Base-by-base conservation (phyloP, 1,140 invertebrate species). In the Aphaenogaster ashmeadi region DNA sequence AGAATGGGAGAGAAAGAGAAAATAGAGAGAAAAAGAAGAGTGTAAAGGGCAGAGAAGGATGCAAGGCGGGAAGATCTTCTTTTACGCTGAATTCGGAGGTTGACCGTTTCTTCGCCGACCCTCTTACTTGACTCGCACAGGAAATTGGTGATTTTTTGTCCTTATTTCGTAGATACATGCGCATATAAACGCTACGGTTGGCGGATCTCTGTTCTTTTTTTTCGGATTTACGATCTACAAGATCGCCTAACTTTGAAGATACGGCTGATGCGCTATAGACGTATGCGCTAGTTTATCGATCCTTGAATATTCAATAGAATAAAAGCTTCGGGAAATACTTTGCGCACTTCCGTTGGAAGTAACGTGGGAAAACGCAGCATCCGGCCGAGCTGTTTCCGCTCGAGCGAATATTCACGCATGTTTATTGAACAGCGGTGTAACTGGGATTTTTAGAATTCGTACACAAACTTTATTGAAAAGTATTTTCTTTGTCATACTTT, bases 11-110 rank as follows among this genome's bases (percentile, higher is more conserved):
- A 41, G 13, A 69, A 27, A n/a, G 7, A 33, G 62, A 78, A 64
- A 44, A 44, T 44, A 11, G 13, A 9, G 38, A 47, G 52, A 27
- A 27, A 18, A 5, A 11, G 5, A 67, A 36, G 5, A 1, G 38
- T 36, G 27, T 21, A 41, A 66, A 5, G 6, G 50, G 11, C 1
- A 4, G 15, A 27, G 2, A 5, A 41, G 9, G 75, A 47, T 47
- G 36, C 50, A 56, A 78, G 36, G n/a, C 9, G 33, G 21, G 15
- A 36, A 44, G 21, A 74, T 74, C 52, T 67, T 88, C 88, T 85
- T 89, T 90, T 88, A 75, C 74, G 79, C 56, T 72, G 79, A 85
- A 92, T 92, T 72, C 88, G 66, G 66, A 81, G 66, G 77, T 92
- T 90, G 89, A 90, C 79, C 64, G 86, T 86, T 69, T 86, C 54